A percentile compares a stretch with the other conserved stretches of the same genome.
Conservation (phyloP, 2,797 vertebrate species). For the Antennarius maculatus region DNA sequence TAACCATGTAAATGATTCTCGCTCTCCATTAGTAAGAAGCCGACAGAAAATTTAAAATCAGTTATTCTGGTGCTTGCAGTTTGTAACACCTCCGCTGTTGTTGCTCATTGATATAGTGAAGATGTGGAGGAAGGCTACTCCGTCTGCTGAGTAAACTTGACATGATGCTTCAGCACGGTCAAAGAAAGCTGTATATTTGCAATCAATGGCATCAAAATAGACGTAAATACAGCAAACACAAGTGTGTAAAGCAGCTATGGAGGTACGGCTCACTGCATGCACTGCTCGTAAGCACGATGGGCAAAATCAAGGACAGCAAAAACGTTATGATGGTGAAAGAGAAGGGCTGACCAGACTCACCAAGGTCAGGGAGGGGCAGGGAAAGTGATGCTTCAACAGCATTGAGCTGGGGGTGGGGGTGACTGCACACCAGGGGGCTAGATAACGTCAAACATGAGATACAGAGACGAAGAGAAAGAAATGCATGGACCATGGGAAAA, state of each 20-base stretch:
- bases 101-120: not conserved
- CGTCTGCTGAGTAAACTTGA: conserved; percentile 41
- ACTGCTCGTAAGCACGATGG: no score
- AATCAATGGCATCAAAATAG: no score
- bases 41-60: not conserved
- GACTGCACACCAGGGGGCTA: conserved; percentile 63
- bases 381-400: conserved; percentile 53
- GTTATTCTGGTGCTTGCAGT: conserved; percentile 27
- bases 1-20: conserved; percentile 15
- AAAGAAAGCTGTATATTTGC: not conserved
- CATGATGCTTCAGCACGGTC: conserved; percentile 49
- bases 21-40: not conserved
- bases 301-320: no score
- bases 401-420: conserved; percentile 36
- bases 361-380: conserved; percentile 47
- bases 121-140: not conserved
- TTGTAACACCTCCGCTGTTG: conserved; percentile 22
- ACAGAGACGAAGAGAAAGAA: conserved; percentile 50
- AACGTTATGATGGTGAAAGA: conserved; percentile 17
- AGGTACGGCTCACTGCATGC: no score
- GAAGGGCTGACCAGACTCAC: conserved; percentile 65
- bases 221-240: no score
- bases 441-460: conserved; percentile 54
- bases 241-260: no score
- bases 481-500: conserved; percentile 53